Evolutionary conservation across 2,888 invertebrate genomes (phyloP).

Genomic region (Galerucella calmariensis): DNA sequence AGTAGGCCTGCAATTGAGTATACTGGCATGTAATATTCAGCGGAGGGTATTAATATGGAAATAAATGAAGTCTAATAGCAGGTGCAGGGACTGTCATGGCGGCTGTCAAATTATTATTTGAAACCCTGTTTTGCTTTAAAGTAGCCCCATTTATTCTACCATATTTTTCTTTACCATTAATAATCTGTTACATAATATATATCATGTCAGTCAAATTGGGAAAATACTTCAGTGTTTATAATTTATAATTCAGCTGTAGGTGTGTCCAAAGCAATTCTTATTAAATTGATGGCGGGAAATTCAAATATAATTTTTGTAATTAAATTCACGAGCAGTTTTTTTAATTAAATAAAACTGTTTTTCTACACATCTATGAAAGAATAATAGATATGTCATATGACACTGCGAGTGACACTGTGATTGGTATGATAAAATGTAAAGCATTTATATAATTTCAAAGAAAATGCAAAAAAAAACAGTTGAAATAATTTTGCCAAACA

Average conservation of each 20-base stretch:
- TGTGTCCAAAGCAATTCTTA: conserved; percentile 59
- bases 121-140: conserved; percentile 20
- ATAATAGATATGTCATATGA: not conserved
- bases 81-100: conserved; percentile 62
- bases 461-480: no score
- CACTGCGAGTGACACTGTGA: not conserved
- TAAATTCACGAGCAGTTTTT: not conserved
- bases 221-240: conserved; percentile 42
- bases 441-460: no score
- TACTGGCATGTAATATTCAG: not conserved
- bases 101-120: conserved; percentile 60
- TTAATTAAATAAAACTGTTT: not conserved
- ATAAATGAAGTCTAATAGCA: conserved; percentile 50
- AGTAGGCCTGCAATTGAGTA: conserved; percentile 34
- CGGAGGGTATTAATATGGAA: conserved; percentile 28
- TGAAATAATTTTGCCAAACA: no score
- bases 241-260: conserved; percentile 55
- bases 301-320: conserved; percentile 33
- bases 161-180: not conserved
- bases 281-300: conserved; percentile 54
- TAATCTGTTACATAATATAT: conserved; percentile 24
- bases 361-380: not conserved
- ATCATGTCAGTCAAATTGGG: conserved; percentile 3
- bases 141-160: not conserved
- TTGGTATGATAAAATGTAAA: no score